These are phyloP conservation scores for Amiota communis DNA, from an alignment of 2,888 invertebrate species.

Conservation along the genomic window DNA sequence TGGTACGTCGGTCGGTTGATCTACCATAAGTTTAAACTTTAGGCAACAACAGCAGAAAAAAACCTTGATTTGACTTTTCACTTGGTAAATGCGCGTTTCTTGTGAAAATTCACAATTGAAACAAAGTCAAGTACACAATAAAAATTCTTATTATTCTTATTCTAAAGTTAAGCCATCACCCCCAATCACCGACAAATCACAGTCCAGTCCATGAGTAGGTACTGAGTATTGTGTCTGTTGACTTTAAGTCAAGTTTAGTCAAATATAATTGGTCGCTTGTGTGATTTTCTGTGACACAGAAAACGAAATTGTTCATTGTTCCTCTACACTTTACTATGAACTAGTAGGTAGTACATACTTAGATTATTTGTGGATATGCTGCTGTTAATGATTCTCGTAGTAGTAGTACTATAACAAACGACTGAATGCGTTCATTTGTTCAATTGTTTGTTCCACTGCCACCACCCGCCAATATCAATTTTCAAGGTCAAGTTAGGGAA, in stretches of 20 bases:
- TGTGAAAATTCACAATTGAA: constrained; percentile 13
- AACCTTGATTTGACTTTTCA: constrained; percentile 23
- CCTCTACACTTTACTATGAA: constrained; percentile 32
- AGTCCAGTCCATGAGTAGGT: constrained; percentile 36
- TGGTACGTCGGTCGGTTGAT: not conserved
- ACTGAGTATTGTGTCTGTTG: constrained; percentile 29
- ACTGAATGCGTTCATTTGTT: constrained; percentile 11
- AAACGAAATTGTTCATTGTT: constrained; percentile 71
- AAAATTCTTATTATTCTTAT: constrained; percentile 19
- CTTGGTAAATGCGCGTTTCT: constrained; percentile 2
- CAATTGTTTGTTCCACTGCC: not conserved
- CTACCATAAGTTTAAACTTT: not conserved
- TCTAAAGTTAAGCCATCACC: not conserved
- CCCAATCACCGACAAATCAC: constrained; percentile 15
- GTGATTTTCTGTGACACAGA: constrained; percentile 72
- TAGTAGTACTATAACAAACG: constrained; percentile 41
- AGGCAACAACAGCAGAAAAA: too few species aligned
- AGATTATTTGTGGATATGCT: constrained; percentile 28
- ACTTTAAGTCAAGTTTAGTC: constrained; percentile 43
- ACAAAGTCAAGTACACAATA: constrained; percentile 29
- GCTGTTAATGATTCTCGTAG: constrained; percentile 51
- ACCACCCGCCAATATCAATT: constrained; percentile 29
- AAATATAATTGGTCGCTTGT: constrained; percentile 68
- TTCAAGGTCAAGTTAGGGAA: constrained; percentile 67
- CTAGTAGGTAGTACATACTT: too few species aligned